Conservation (phyloP, 2,113 vertebrate species). For the Petromus typicus region DNA sequence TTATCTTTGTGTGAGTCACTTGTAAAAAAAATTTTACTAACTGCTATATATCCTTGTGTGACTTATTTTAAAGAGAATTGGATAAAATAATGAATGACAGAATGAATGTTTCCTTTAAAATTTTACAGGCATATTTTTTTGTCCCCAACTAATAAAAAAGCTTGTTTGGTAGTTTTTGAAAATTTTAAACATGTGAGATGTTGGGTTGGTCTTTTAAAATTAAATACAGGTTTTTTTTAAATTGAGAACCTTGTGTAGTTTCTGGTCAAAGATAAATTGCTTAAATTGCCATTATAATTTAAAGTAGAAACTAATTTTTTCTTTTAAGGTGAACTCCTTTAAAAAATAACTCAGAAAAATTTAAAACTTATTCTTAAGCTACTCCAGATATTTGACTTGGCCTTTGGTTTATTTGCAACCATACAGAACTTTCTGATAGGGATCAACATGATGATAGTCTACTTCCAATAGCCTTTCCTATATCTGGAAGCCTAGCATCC, state of each 20-base stretch:
- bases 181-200: not conserved
- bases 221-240: not conserved
- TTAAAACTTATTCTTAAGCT: constrained; percentile 42
- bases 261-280: constrained; percentile 22
- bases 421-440: not conserved
- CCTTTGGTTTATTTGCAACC: constrained; percentile 30
- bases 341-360: constrained; percentile 26
- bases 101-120: constrained; percentile 4
- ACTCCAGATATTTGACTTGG: not conserved
- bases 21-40: too few species aligned
- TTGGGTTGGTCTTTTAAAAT: constrained; percentile 38
- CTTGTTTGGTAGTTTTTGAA: constrained; percentile 35
- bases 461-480: not conserved
- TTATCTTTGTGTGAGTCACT: not conserved
- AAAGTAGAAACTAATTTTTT: constrained; percentile 31
- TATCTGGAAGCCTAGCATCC: constrained; percentile 11
- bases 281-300: constrained; percentile 56
- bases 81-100: constrained; percentile 43
- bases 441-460: not conserved
- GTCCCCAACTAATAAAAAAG: constrained; percentile 19
- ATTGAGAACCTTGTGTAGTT: constrained; percentile 13
- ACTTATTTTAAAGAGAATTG: constrained; percentile 52
- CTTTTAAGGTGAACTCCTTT: not conserved
- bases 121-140: constrained; percentile 26
- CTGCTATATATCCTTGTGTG: not conserved